Percentiles rank a stretch among this genome's conserved stretches.
phyloP scores from a whole-genome alignment of 2,888 invertebrate genomes.

The Tupiocoris notatus region DNA sequence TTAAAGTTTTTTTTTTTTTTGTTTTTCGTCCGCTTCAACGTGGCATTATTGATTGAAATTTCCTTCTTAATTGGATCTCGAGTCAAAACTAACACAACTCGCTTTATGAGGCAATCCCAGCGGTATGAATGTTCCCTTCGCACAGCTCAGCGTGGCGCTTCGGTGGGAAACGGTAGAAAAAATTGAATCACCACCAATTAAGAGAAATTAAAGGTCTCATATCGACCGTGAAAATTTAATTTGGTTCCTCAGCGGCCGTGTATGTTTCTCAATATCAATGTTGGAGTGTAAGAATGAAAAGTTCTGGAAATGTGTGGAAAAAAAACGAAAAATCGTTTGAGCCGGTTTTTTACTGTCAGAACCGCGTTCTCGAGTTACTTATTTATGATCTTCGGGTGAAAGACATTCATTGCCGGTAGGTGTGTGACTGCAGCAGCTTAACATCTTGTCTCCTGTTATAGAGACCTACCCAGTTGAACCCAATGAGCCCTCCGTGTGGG shows the following conservation, averaged over 20 bases:
- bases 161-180: not conserved
- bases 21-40: no score
- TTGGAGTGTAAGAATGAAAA: not conserved
- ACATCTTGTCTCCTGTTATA: not conserved
- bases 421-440: not conserved
- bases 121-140: no score
- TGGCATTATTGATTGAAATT: not conserved
- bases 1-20: no score
- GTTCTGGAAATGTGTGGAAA: not conserved
- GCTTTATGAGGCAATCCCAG: not conserved
- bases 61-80: not conserved
- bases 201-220: not conserved
- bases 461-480: conserved; percentile 2
- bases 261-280: not conserved
- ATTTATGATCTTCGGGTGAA: not conserved
- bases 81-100: not conserved
- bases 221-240: conserved; percentile 19
- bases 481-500: conserved; percentile 2
- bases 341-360: not conserved
- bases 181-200: conserved; percentile 8
- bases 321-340: not conserved
- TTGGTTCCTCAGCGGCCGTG: not conserved
- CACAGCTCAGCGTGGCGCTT: conserved; percentile 1
- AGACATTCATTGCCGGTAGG: not conserved
- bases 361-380: conserved; percentile 16